Evolutionary conservation across 2,113 vertebrate species (phyloP).

Genomic region (Crypturellus undulatus): DNA sequence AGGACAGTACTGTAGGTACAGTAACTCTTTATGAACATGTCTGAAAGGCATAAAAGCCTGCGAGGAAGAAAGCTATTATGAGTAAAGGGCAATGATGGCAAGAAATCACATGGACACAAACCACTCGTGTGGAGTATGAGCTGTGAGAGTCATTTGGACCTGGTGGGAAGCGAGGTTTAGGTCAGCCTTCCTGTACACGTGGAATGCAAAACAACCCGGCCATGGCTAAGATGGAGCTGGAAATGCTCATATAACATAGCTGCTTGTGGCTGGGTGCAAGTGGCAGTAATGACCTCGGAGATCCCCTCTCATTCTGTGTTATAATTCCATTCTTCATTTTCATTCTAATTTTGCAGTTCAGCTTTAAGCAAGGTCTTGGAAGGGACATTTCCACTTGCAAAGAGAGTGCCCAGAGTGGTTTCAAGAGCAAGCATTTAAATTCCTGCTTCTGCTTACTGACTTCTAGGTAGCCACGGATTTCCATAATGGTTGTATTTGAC

Average conservation of each 20-base stretch:
- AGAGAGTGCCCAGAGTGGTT: neutral
- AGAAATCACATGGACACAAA: neutral
- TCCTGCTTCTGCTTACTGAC: neutral
- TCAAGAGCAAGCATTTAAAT: neutral
- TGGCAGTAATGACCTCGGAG: neutral
- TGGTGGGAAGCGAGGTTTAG: neutral
- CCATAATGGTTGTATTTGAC: neutral
- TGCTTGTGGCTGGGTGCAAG: rapidly evolving
- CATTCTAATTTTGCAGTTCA: neutral
- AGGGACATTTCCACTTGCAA: neutral
- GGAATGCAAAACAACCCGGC: neutral
- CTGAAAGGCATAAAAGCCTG: neutral
- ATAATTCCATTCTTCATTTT: neutral
- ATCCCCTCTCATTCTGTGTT: neutral
- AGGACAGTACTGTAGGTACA: neutral
- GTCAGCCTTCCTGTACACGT: neutral
- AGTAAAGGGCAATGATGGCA: neutral
- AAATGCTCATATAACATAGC: neutral
- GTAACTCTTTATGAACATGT: neutral
- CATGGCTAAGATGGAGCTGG: neutral
- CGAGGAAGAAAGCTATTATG: neutral
- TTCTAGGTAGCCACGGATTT: neutral
- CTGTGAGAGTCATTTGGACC: rapidly evolving
- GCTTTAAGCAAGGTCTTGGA: neutral
- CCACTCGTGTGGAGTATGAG: neutral